Base-by-base conservation (phyloP, 2,888 invertebrate genomes). In the Lithosia quadra region DNA sequence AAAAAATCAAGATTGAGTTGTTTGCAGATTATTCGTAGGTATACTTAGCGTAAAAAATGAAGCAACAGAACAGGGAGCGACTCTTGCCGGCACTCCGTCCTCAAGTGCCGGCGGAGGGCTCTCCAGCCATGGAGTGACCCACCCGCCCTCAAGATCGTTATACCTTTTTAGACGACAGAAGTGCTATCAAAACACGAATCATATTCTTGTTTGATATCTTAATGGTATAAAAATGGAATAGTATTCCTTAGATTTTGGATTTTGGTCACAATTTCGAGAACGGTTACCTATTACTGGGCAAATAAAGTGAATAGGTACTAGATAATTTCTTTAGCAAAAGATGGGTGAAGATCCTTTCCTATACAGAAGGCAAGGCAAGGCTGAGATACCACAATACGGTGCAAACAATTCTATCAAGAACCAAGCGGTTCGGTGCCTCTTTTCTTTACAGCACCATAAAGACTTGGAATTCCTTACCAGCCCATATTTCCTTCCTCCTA, bases 141-240 rank as follows among this genome's bases (percentile, higher is more conserved):
- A 24, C 22, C 24, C 24, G 15, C 24, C 24, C 56, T 56, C 15
- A 56, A 56, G 24, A 28, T 18, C 24, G 56, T 56, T 56, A 56
- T 28, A 56, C 56, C 24, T 56, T 56, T 56, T 56, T 24, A 15
- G 56, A 15, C 13, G 56, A 7, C 9, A 49, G n/a, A 49, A 56
- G 55, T 22, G 24, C 58, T 33, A 58, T 33, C 34, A 58, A 58
- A 33, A n/a, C 34, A n/a, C 34, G 10, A 58, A 56, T 22, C 49
- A 56, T 56, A 56, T 56, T 56, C 24, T 56, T 4, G 11, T 56
- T 71, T 67, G 15, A 65, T 61, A 18, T 65, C 58, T 63, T 61
- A 66, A 62, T 69, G 61, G 72, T 68, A 49, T 49, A 49, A 18
- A n/a, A n/a, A n/a, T n/a, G n/a, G 0, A 43, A n/a, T n/a, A 49